phyloP scores from a whole-genome alignment of 64 coral and sea anemone genomes.

The Anthopleura sola region DNA sequence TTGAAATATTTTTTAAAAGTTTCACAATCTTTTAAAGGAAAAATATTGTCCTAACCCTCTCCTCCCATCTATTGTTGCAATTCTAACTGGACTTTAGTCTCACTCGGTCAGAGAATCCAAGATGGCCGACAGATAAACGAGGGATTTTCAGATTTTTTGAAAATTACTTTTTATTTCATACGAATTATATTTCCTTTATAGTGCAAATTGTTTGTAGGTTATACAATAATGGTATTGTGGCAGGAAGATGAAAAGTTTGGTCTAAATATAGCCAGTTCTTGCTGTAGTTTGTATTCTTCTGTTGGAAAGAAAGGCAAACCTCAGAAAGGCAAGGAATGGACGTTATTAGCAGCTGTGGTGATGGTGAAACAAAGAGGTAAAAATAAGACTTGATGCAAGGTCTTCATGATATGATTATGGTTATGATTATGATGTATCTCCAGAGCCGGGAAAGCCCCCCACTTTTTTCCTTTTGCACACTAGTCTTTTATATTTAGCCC shows the following conservation, averaged over 20 bases:
- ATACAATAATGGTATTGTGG: slow-evolving; percentile 33
- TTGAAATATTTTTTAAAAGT: not conserved
- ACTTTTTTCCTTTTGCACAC: too few species aligned
- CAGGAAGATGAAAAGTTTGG: slow-evolving; percentile 51
- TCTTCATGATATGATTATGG: too few species aligned
- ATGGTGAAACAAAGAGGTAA: slow-evolving; percentile 56
- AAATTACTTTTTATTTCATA: not conserved
- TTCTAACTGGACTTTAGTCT: not conserved
- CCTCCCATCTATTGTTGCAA: not conserved
- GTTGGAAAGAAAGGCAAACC: slow-evolving; percentile 92
- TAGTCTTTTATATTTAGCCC: too few species aligned
- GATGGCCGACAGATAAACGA: slow-evolving; percentile 24
- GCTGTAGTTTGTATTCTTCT: slow-evolving; percentile 62
- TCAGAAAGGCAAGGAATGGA: slow-evolving; percentile 71
- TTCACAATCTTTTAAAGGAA: not conserved
- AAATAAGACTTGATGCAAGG: not conserved
- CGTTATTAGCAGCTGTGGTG: slow-evolving; percentile 76
- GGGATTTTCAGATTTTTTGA: not conserved
- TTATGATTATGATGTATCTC: too few species aligned
- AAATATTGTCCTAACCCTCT: not conserved
- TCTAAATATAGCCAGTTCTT: slow-evolving; percentile 39
- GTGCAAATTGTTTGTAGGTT: not conserved
- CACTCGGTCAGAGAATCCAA: slow-evolving; percentile 7
- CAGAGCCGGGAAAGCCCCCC: too few species aligned
- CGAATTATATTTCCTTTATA: not conserved